Conservation (phyloP, 2,888 invertebrate species). For the Pachymerium ferrugineum region DNA sequence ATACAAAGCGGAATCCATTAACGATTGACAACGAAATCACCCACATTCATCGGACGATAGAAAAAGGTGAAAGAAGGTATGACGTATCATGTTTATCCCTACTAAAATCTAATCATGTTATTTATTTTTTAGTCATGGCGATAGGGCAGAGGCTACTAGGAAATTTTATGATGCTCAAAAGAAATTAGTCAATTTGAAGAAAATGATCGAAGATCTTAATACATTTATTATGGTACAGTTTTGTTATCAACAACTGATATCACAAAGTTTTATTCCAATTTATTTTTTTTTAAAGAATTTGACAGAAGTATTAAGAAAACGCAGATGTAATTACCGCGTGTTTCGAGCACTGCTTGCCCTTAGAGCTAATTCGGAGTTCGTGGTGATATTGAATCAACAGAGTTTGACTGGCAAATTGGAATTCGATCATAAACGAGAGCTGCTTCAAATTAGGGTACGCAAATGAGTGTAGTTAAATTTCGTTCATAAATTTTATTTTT, state of each 20-base stretch:
- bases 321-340: conserved; percentile 42
- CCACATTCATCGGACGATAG: no score
- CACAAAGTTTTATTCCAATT: not conserved
- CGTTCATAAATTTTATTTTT: not conserved
- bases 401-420: conserved; percentile 45
- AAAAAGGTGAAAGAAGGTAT: no score
- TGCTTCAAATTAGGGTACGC: conserved; percentile 44
- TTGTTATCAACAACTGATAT: no score
- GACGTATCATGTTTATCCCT: no score
- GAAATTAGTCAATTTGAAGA: conserved; percentile 40
- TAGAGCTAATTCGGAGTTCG: conserved; percentile 44
- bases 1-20: conserved; percentile 41
- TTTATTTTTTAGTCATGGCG: conserved; percentile 42
- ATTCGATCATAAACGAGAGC: conserved; percentile 45
- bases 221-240: conserved; percentile 40
- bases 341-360: conserved; percentile 43
- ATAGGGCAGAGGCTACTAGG: conserved; percentile 43
- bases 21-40: conserved; percentile 45
- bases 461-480: not conserved
- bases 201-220: conserved; percentile 39
- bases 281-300: conserved; percentile 40
- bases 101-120: not conserved
- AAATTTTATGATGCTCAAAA: conserved; percentile 43
- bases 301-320: conserved; percentile 41
- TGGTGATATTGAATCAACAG: conserved; percentile 43